These are phyloP conservation scores for Epinephelus lanceolatus DNA, from an alignment of 2,113 vertebrate genomes.

Conservation along the genomic window DNA sequence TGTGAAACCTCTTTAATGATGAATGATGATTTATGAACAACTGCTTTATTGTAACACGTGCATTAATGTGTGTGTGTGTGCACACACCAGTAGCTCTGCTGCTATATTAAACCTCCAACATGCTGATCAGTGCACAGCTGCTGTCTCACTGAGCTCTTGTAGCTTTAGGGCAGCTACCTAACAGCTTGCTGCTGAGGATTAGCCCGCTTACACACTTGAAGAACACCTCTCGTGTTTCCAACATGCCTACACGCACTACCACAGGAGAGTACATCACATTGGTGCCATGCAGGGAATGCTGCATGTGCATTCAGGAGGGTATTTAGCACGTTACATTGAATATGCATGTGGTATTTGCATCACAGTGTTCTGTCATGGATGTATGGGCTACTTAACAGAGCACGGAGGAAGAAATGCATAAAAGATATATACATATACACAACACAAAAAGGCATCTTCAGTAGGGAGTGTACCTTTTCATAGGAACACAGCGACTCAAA, in stretches of 20 bases:
- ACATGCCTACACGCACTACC: conserved; percentile 3
- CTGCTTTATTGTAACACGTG: not conserved
- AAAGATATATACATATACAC: not conserved
- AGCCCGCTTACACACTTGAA: not conserved
- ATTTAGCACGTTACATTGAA: conserved; percentile 21
- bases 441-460: not conserved
- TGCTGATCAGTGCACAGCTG: conserved; percentile 44
- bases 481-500: too few species aligned
- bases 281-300: conserved; percentile 20
- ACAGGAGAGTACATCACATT: not conserved
- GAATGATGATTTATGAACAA: not conserved
- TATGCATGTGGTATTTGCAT: conserved; percentile 42
- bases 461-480: not conserved
- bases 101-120: conserved; percentile 7
- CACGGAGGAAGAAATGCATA: not conserved
- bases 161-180: conserved; percentile 29
- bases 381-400: not conserved
- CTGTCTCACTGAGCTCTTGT: conserved; percentile 2
- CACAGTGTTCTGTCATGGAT: not conserved
- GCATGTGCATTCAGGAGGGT: not conserved
- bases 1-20: not conserved
- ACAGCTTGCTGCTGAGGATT: conserved; percentile 15
- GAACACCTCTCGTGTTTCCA: not conserved
- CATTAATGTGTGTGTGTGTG: not conserved
- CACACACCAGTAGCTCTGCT: not conserved